Evolutionary conservation across 1,140 invertebrate genomes (phyloP), one percentile per base, ranked within the genome.

Genomic region (Lordiphosa clarofinis): DNA sequence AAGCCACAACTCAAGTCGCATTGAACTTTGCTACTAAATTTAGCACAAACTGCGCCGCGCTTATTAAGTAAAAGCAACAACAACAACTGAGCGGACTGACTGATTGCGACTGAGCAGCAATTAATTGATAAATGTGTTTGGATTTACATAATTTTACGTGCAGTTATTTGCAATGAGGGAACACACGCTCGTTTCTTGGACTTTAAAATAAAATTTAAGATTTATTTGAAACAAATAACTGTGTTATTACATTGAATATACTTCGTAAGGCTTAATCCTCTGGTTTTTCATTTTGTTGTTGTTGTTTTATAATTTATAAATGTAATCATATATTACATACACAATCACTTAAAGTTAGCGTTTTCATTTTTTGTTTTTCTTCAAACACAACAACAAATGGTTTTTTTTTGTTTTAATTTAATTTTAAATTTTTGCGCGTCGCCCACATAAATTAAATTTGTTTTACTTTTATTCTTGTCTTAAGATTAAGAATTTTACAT

Each of bases 161-260:
- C 76, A 59, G 69, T 73, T 76, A 82, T 76, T 81, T 50, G 59
- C 49, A 69, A 59, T 58, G 36, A 36, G 6, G 21, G 42, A 12
- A 10, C 2, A 13, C 15, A 21, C 15, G 2, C 21, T 38, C 19
- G 9, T 54, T 57, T 57, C 13, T 52, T 70, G 56, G 61, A 58
- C 73, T 84, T 87, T 81, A 79, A 87, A 87, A 86, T 87, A 81
- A 86, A 76, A 78, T 82, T 76, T 82, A 87, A 87, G 86, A 87
- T 87, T 87, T 87, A 87, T 87, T 87, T 87, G 73, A 87, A 87
- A 87, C 86, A 87, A 87, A 87, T 87, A 87, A 87, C 86, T 86
- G 81, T 87, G 86, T 87, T 87, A 87, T 87, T 87, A 87, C 86
- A 87, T 87, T 87, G 76, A 87, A 87, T 81, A 87, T 82, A 84